phyloP scores from a whole-genome alignment of 2,113 vertebrate genomes.

The Ariopsis seemanni region DNA sequence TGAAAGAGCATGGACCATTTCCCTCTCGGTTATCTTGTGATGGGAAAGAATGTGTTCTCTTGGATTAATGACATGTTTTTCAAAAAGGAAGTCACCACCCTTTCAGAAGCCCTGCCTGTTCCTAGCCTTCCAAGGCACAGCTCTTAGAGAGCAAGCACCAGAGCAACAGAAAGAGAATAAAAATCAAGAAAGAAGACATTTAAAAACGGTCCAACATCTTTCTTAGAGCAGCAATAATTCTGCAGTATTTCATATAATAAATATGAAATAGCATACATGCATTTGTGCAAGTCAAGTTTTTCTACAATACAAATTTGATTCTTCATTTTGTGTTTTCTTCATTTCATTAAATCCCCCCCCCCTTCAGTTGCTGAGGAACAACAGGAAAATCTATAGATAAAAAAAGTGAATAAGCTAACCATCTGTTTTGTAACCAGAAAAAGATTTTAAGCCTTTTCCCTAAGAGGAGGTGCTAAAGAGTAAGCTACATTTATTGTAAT shows the following conservation, averaged over 20 bases:
- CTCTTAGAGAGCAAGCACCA: slow-evolving; percentile 56
- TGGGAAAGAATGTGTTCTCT: slow-evolving; percentile 89
- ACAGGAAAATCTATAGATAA: not conserved
- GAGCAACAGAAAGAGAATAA: slow-evolving; percentile 8
- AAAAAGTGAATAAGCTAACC: not conserved
- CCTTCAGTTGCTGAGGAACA: not conserved
- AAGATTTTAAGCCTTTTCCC: not conserved
- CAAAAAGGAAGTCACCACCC: slow-evolving; percentile 92
- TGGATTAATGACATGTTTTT: slow-evolving; percentile 95
- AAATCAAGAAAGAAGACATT: slow-evolving; percentile 6
- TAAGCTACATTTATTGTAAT: not conserved
- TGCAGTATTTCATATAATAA: not conserved
- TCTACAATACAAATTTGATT: not conserved
- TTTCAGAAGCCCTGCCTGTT: slow-evolving; percentile 82
- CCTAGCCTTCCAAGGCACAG: slow-evolving; percentile 77
- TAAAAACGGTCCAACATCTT: not conserved
- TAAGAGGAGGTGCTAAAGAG: not conserved
- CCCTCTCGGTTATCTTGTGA: slow-evolving; percentile 83
- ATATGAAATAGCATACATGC: not conserved
- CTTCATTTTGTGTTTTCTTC: not conserved
- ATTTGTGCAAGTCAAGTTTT: not conserved
- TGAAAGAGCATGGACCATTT: slow-evolving; percentile 68
- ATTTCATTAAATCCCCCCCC: not conserved
- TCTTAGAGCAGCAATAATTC: not conserved
- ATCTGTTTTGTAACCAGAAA: slow-evolving; percentile 5